Evolutionary conservation across 2,888 invertebrate species (phyloP).

Genomic region (Drosophila peninsularis): DNA sequence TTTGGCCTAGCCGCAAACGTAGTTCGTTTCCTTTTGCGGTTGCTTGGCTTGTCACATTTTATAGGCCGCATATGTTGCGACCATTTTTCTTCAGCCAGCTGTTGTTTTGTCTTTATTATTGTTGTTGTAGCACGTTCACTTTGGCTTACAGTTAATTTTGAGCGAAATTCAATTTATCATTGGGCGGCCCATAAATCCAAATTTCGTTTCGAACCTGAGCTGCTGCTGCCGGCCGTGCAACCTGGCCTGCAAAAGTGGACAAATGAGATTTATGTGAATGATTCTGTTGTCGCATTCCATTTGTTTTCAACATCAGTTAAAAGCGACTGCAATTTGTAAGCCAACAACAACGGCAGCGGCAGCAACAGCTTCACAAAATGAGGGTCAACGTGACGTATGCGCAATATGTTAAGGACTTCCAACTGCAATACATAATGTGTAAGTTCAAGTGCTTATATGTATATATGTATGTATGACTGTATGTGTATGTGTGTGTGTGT

Average conservation of each 20-base stretch:
- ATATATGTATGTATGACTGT: not conserved
- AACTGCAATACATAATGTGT: constrained; percentile 45
- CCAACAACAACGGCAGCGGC: constrained; percentile 2
- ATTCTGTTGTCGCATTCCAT: constrained; percentile 57
- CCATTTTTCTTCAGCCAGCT: constrained; percentile 51
- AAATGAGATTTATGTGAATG: constrained; percentile 66
- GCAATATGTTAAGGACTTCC: constrained; percentile 64
- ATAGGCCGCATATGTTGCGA: constrained; percentile 76
- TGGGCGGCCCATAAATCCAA: constrained; percentile 74
- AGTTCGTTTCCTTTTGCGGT: constrained; percentile 45
- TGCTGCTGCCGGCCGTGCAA: constrained; percentile 1
- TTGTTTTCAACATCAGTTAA: constrained; percentile 51
- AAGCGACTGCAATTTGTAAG: constrained; percentile 67
- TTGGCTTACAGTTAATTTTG: constrained; percentile 77
- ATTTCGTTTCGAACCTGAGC: constrained; percentile 49
- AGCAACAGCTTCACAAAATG: constrained; percentile 22
- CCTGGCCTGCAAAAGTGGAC: constrained; percentile 27
- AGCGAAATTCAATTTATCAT: constrained; percentile 79
- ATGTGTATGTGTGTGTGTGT: not conserved
- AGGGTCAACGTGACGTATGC: constrained; percentile 50
- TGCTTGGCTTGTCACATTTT: constrained; percentile 71
- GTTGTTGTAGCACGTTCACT: constrained; percentile 65
- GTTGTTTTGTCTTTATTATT: constrained; percentile 34
- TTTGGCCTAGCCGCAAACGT: constrained; percentile 55
- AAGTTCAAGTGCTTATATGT: constrained; percentile 10